Base-by-base conservation (phyloP, 1,140 invertebrate genomes). In the Zaprionus tsacasi region DNA sequence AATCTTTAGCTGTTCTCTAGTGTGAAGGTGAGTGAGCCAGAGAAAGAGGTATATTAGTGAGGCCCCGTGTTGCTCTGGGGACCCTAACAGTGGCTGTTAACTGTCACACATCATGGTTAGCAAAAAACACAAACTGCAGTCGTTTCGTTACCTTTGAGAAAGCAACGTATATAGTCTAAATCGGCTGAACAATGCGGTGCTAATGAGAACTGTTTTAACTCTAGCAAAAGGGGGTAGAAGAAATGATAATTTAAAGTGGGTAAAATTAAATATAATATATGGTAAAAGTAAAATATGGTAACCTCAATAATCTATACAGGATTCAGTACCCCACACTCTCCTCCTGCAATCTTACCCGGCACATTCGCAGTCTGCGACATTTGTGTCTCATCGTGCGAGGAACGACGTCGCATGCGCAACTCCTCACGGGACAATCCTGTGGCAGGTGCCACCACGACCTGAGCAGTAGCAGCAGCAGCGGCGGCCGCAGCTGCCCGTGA, bases 81-180 rank as follows among this genome's bases (percentile, higher is more conserved):
- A 21, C 2, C 45, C 45, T n/a, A 48, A 21, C 15, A 38, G 58
- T 27, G 55, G 50, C 72, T 54, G 69, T 76, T 71, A 76, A 48
- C 65, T 73, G 15, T 55, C 55, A 57, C 52, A 56, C 36, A 63
- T 45, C 43, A 17, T 38, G 60, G 70, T 79, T 80, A 78, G 63
- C 63, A 65, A 43, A n/a, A 50, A 50, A 71, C 72, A 75, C 67
- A 69, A 58, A 73, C 45, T 43, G 48, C 67, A 11, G 12, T 69
- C 10, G 52, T 52, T 64, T 64, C 69, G 74, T 90, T 92, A 92
- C 91, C 91, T 92, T 92, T 92, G 56, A 92, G 68, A 77, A 91
- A 92, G 83, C 88, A 92, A 90, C 91, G 91, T 75, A 92, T 82
- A 87, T 92, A 92, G 85, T 92, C 91, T 89, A 92, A 90, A 63